Base-by-base conservation (phyloP, 2,797 vertebrate species). In the Sebastes oblongus region DNA sequence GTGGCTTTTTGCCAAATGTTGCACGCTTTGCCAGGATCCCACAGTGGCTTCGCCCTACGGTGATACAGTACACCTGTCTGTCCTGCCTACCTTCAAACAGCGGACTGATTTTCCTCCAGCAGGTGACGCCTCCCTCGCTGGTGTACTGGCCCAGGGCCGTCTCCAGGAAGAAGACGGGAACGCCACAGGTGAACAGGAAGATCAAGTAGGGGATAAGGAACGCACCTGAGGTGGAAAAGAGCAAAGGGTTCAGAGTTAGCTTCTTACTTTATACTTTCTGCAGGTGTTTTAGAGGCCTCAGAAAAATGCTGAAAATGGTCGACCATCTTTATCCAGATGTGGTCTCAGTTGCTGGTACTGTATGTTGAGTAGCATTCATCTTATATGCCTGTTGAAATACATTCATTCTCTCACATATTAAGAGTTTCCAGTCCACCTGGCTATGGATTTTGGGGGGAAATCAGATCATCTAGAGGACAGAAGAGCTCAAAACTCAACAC, bases 151-250 rank as follows among this genome's bases (percentile, higher is more conserved):
- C 98, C 88, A 99, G 94, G 0, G 98, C 97, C 0, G 95, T 97
- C 95, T 99, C 98, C 94, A 99, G 87, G 86, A 99, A 95, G 91
- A 99, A 99, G 75, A 99, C 95, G 0, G 98, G 98, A 71, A 99
- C 98, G 16, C 98, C 98, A 2, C 98, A 99, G 81, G 97, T 97
- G 89, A 98, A 97, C 66, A 99, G 97, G 93, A 99, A 99, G 91
- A 99, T 98, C 91, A 99, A 94, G 93, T 99, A 99, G 3, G 98
- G 98, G 83, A 99, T 98, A 91, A 99, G 98, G 93, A 99, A 99
- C 0, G 98, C 98, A 93, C 98, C 98, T 99, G 91, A 42, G 66
- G 69, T 27, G 16, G 42, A 27, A 42, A 32, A 67, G 9, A 80
- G 18, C 1, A 42, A 72, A 55, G 4, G 42, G 52, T 30, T 24